Base-by-base conservation (phyloP, 2,797 vertebrate genomes). In the Staurois parvus region DNA sequence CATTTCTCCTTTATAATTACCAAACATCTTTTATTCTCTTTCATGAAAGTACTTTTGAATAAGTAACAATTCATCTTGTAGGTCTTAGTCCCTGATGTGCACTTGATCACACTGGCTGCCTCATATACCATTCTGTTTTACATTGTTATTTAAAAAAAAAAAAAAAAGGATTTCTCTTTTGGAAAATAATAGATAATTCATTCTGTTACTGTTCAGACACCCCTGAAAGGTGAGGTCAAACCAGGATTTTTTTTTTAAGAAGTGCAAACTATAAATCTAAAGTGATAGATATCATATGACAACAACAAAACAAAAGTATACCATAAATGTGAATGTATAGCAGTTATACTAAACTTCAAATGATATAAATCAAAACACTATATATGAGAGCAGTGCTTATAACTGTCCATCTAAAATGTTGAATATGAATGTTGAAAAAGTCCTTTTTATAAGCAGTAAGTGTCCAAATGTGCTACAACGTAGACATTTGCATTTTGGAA, bases 41-140 rank as follows among this genome's bases (percentile, higher is more conserved):
- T 52, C 21, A 76, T 76, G 6, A 59, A 11, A 76, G 30, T 24
- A 29, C 45, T 59, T 56, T 56, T 29, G 15, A 56, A 76, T 52
- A 28, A 76, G 26, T 52, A 76, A 76, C 26, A 48, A 48, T 74
- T 42, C 52, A 59, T 59, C 52, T 59, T 59, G 52, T 59, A 59
- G 52, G 52, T 59, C 52, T 59, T 59, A 59, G 19, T 59, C 52
- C 52, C 52, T 59, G 52, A n/a, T 59, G 52, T 59, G 52, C 52
- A 59, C 52, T 59, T 59, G 52, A 59, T 59, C 52, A 26, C 72
- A 73, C 40, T 45, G 37, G 72, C 13, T 73, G 72, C 40, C 72
- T 45, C 37, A 48, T 73, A 42, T 73, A 40, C 40, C 34, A 73
- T 73, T 73, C 72, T 48, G 72, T 73, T 73, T 73, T 45, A 45